Evolutionary conservation across 2,113 vertebrate genomes (phyloP).

Genomic region (Scortum barcoo): DNA sequence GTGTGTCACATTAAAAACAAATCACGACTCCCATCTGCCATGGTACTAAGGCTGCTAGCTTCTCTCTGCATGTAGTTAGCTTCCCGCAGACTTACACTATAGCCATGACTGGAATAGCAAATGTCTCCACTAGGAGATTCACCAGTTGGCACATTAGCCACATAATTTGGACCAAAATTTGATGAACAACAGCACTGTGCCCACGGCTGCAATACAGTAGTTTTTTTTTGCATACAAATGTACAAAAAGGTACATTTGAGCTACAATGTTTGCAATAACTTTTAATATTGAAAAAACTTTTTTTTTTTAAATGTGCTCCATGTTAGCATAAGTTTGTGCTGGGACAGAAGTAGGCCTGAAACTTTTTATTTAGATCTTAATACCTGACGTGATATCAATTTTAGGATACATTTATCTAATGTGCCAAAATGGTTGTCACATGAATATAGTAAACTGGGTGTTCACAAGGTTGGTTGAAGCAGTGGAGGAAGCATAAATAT

Average conservation of each 20-base stretch:
- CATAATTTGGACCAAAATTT: constrained; percentile 42
- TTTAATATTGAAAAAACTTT: neutral
- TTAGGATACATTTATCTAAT: no score
- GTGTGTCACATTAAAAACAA: constrained; percentile 76
- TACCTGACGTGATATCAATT: no score
- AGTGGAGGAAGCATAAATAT: neutral
- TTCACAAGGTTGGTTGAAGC: neutral
- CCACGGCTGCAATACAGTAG: neutral
- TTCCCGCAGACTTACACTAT: constrained; percentile 44
- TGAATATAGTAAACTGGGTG: neutral
- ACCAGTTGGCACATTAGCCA: constrained; percentile 56
- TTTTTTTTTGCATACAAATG: neutral
- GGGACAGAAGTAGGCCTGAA: neutral
- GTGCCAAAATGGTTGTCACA: neutral
- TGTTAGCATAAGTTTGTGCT: no score
- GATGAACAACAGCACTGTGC: neutral
- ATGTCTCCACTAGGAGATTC: constrained; percentile 42
- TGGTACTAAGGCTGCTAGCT: constrained; percentile 30
- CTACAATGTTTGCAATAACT: neutral
- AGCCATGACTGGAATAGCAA: constrained; percentile 66
- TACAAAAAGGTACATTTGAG: neutral
- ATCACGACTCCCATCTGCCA: constrained; percentile 77
- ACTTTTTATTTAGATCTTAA: neutral
- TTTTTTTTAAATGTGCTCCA: no score
- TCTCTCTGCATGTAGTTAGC: constrained; percentile 61